Percentiles rank a stretch among this genome's conserved stretches.
Conservation (phyloP, 1,140 invertebrate genomes). For the Camponotus pennsylvanicus region DNA sequence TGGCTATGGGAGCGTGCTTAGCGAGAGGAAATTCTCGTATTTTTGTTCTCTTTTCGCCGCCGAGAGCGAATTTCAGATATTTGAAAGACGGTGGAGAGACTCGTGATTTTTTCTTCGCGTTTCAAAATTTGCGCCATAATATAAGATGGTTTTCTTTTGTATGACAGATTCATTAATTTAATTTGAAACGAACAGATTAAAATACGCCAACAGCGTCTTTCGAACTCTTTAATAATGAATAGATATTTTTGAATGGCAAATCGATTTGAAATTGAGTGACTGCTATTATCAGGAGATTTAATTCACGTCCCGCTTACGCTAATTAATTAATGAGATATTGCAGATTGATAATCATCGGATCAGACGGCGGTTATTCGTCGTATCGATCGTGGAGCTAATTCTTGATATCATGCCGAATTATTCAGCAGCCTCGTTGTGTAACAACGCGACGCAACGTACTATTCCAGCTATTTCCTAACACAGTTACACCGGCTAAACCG, state of each 20-base stretch:
- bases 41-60: slow-evolving; percentile 37
- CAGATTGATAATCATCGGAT: slow-evolving; percentile 9
- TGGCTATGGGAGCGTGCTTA: slow-evolving; percentile 32
- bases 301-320: neutral
- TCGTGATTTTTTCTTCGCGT: slow-evolving; percentile 6
- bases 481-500: slow-evolving; percentile 42
- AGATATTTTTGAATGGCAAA: neutral
- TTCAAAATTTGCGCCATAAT: slow-evolving; percentile 5
- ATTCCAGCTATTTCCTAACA: neutral
- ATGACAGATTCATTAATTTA: neutral
- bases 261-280: neutral
- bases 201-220: neutral
- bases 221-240: neutral
- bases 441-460: neutral
- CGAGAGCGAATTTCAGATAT: slow-evolving; percentile 53
- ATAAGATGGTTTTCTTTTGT: neutral
- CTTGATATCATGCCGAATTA: slow-evolving; percentile 44
- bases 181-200: neutral
- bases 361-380: neutral
- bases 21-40: slow-evolving; percentile 23
- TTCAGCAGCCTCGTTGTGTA: slow-evolving; percentile 38
- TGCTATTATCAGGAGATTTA: neutral
- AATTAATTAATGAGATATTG: slow-evolving; percentile 36
- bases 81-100: slow-evolving; percentile 17
- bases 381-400: slow-evolving; percentile 34